Evolutionary conservation across 1,140 invertebrate genomes (phyloP), one percentile per base, ranked within the genome.

Genomic region (Drosophila nigrodunni): DNA sequence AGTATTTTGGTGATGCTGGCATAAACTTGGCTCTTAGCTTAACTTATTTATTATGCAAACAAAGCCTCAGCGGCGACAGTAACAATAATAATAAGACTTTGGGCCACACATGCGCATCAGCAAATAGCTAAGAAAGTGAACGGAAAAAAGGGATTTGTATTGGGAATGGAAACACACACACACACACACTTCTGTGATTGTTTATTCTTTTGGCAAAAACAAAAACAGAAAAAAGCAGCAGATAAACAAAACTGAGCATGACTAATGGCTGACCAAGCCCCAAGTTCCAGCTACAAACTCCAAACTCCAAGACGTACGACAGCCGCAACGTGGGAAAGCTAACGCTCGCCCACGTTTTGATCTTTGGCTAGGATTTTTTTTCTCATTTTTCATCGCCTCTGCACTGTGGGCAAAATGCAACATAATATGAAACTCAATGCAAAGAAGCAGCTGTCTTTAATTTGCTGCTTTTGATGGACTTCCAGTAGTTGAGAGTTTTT

Each of bases 241-340:
- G 49, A 60, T 60, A 61, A 68, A 74, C 57, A 74, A 67, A 74
- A 21, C 65, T 61, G 43, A 69, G 71, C 65, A 49, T 74, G 71
- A 74, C 71, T 74, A 74, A 74, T 74, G 66, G 71, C 64, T 74
- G 71, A 69, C 71, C 71, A 74, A 74, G 65, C 71, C 71, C 71
- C 64, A 73, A 64, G 25, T 30, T 30, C 25, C 25, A 64, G 25
- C 6, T 30, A 4, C 25, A 30, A 30, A 6, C 25, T 5, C 25
- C 25, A 30, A 30, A 30, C 25, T 30, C 25, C 25, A 30, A 61
- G 41, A 6, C 46, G 13, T 4, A 41, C 21, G 11, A 37, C 62
- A 25, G 41, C 59, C 11, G 10, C 57, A 74, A 74, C 71, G 71
- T 74, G 71, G 71, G 71, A 74, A 74, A 69, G 65, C 66, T 47